phyloP scores from a whole-genome alignment of 2,113 vertebrate genomes.

The Rhinogobius similis region DNA sequence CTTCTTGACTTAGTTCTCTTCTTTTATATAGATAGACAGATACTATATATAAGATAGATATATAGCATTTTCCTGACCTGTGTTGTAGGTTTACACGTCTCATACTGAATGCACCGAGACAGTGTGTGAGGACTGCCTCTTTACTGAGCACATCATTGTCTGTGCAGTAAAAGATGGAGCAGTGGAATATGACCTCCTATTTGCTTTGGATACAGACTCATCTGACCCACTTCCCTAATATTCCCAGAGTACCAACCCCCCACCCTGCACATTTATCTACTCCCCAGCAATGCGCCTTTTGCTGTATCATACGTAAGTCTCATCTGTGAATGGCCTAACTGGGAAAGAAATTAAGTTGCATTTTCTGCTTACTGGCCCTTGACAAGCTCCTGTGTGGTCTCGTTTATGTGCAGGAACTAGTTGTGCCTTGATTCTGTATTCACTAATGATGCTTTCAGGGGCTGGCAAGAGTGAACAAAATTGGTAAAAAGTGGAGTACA shows the following conservation, averaged over 20 bases:
- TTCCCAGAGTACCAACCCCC: conserved; percentile 41
- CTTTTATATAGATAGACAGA: neutral
- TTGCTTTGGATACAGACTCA: conserved; percentile 69
- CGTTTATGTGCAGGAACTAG: conserved; percentile 11
- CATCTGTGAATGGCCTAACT: conserved; percentile 39
- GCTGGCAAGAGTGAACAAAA: conserved; percentile 1
- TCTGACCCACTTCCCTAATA: conserved; percentile 70
- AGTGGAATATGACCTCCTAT: conserved; percentile 57
- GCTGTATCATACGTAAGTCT: conserved; percentile 54
- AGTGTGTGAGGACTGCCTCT: conserved; percentile 8
- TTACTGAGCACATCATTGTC: conserved; percentile 19
- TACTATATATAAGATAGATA: too few species aligned
- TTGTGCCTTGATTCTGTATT: conserved; percentile 5
- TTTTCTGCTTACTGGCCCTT: conserved; percentile 11
- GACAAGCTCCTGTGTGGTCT: conserved; percentile 27
- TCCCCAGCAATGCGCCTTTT: conserved; percentile 31
- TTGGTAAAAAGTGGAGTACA: conserved; percentile 13
- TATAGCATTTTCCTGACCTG: neutral
- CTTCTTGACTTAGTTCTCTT: neutral
- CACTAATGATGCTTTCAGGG: conserved; percentile 22
- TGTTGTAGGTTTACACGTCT: neutral
- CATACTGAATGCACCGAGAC: conserved; percentile 4
- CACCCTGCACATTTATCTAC: conserved; percentile 22
- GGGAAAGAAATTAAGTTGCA: conserved; percentile 21
- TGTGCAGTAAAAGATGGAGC: conserved; percentile 41